Conservation (phyloP, 2,888 invertebrate species). For the Noctua janthina region DNA sequence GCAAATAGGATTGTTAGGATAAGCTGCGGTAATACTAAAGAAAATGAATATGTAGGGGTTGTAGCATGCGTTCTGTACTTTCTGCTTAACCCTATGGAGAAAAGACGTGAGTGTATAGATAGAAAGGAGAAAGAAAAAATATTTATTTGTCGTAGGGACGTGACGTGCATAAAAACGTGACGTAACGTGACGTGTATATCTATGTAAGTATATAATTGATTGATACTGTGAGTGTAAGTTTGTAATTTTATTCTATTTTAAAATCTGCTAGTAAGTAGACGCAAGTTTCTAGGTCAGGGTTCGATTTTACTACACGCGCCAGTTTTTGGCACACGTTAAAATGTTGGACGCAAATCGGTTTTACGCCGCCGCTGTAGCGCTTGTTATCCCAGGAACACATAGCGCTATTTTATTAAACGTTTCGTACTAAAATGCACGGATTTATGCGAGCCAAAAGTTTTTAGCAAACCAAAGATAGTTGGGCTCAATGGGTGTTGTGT, state of each 20-base stretch:
- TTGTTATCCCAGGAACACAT: slow-evolving; percentile 46
- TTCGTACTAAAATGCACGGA: slow-evolving; percentile 48
- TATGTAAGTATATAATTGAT: not conserved
- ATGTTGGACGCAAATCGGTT: slow-evolving; percentile 33
- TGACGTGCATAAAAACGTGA: too few relatives aligned
- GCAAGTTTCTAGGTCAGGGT: slow-evolving; percentile 49
- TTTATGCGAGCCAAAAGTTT: slow-evolving; percentile 48
- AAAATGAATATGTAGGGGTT: not conserved
- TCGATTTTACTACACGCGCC: slow-evolving; percentile 40
- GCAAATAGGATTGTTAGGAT: not conserved
- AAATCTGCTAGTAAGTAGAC: not conserved
- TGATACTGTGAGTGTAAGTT: not conserved
- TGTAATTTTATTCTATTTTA: not conserved
- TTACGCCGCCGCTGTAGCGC: slow-evolving; percentile 22
- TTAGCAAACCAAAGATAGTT: slow-evolving; percentile 23
- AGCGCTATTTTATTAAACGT: slow-evolving; percentile 51
- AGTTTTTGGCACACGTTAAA: slow-evolving; percentile 52
- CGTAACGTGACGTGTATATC: not conserved
- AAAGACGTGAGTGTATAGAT: not conserved
- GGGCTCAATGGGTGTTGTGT: not conserved
- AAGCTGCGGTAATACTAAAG: too few relatives aligned
- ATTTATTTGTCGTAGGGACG: too few relatives aligned
- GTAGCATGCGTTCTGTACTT: not conserved
- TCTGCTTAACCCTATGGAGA: not conserved
- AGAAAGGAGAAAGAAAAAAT: too few relatives aligned